These are phyloP conservation scores for Belgica antarctica DNA, from an alignment of 2,888 invertebrate species.

Conservation along the genomic window DNA sequence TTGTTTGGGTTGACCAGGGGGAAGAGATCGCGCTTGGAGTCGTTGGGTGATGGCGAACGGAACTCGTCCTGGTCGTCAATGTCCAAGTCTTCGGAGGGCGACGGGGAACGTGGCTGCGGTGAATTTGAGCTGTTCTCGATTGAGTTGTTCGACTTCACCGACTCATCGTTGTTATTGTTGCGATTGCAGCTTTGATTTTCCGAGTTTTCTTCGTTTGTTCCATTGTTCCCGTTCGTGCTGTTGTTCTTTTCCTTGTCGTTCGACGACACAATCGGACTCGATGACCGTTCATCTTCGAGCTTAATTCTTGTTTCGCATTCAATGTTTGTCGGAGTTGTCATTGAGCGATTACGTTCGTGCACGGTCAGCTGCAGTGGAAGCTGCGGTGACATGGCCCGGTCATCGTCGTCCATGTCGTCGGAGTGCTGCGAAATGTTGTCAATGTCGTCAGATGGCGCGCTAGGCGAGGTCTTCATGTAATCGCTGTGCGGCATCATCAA, in stretches of 20 bases:
- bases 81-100: slow-evolving; percentile 52
- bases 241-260: slow-evolving; percentile 45
- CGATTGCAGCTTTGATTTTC: slow-evolving; percentile 53
- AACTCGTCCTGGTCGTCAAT: slow-evolving; percentile 55
- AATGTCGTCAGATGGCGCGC: slow-evolving; percentile 62
- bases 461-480: slow-evolving; percentile 66
- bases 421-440: slow-evolving; percentile 66
- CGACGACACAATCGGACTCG: slow-evolving; percentile 45
- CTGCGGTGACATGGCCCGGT: slow-evolving; percentile 64
- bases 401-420: slow-evolving; percentile 67
- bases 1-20: slow-evolving; percentile 71
- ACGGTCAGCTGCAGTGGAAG: slow-evolving; percentile 71
- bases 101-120: slow-evolving; percentile 46
- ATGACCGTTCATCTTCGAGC: slow-evolving; percentile 43
- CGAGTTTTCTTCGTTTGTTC: slow-evolving; percentile 48
- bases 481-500: slow-evolving; percentile 62
- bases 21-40: slow-evolving; percentile 52
- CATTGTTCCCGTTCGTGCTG: slow-evolving; percentile 52
- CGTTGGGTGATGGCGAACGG: slow-evolving; percentile 52
- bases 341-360: slow-evolving; percentile 52
- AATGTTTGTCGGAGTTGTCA: slow-evolving; percentile 37
- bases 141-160: slow-evolving; percentile 38
- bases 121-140: slow-evolving; percentile 45
- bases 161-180: slow-evolving; percentile 47
- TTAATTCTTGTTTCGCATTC: slow-evolving; percentile 43